A percentile compares a stretch with the other conserved stretches of the same genome.
phyloP scores from a whole-genome alignment of 2,113 vertebrate species.

The Ctenodactylus gundi region DNA sequence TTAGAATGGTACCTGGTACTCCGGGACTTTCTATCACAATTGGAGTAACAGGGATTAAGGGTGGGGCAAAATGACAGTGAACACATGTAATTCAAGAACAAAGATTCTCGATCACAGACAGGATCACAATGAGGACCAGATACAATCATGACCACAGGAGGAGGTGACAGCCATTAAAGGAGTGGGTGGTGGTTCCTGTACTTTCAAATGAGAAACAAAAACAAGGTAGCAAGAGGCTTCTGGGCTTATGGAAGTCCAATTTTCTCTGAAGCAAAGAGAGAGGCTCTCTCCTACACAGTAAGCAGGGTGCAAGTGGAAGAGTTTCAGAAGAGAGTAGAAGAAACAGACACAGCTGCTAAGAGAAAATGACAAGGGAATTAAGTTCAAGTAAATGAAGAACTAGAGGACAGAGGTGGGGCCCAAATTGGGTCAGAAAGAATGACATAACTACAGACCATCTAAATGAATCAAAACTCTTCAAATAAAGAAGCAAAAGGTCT shows the following conservation, averaged over 20 bases:
- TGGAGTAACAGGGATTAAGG: neutral
- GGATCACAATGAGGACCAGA: neutral
- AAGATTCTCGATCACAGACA: neutral
- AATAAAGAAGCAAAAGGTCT: neutral
- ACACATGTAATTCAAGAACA: neutral
- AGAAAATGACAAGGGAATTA: neutral
- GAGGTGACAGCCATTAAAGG: neutral
- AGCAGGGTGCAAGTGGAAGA: neutral
- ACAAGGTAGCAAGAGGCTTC: neutral
- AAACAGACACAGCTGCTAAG: neutral
- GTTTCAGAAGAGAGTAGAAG: neutral
- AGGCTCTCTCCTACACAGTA: neutral
- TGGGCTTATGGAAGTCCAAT: neutral
- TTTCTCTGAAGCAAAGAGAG: neutral
- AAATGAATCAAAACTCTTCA: slow-evolving; percentile 28
- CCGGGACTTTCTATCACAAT: neutral
- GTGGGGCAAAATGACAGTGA: neutral
- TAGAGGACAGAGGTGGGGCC: neutral
- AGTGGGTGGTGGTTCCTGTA: neutral
- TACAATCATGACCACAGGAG: neutral
- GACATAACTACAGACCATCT: neutral
- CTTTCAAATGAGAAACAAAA: neutral
- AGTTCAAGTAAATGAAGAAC: neutral
- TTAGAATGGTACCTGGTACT: neutral
- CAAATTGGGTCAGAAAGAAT: neutral